phyloP scores from a whole-genome alignment of 2,797 vertebrate genomes.

The Lates japonicus region DNA sequence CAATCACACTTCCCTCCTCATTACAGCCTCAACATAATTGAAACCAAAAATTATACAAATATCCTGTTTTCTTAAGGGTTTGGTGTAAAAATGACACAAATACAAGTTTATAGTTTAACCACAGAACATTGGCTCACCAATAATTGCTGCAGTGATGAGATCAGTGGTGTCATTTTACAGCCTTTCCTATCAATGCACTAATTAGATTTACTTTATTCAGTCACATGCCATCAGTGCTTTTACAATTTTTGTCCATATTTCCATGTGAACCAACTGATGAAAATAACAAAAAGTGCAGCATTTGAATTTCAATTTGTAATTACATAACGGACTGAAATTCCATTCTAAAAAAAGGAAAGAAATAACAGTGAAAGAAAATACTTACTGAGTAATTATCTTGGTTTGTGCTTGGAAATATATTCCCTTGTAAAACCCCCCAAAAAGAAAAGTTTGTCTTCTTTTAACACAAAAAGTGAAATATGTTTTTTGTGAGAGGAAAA shows the following conservation, averaged over 20 bases:
- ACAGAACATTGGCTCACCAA: slow-evolving; percentile 36
- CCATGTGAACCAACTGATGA: slow-evolving; percentile 11
- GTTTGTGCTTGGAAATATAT: slow-evolving; percentile 58
- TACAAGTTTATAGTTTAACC: slow-evolving; percentile 1
- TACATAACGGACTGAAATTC: slow-evolving; percentile 37
- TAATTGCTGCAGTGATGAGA: slow-evolving; percentile 70
- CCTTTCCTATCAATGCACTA: slow-evolving; percentile 49
- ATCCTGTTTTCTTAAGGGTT: background rate
- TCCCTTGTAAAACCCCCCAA: slow-evolving; percentile 40
- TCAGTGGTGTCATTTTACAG: slow-evolving; percentile 77
- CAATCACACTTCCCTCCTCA: slow-evolving; percentile 51
- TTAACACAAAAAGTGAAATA: slow-evolving; percentile 38
- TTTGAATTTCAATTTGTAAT: slow-evolving; percentile 33
- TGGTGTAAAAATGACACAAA: background rate
- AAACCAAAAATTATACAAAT: slow-evolving; percentile 15
- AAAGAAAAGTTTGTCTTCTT: slow-evolving; percentile 38
- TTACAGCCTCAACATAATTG: slow-evolving; percentile 31
- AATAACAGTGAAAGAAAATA: slow-evolving; percentile 54
- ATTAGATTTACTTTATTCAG: slow-evolving; percentile 63
- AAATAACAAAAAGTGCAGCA: slow-evolving; percentile 33
- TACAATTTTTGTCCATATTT: background rate
- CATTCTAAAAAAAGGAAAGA: slow-evolving; percentile 17
- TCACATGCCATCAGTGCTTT: slow-evolving; percentile 49
- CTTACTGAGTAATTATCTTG: slow-evolving; percentile 68
- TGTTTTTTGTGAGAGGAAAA: slow-evolving; percentile 31